Evolutionary conservation across 1,140 invertebrate genomes (phyloP), one percentile per base, ranked within the genome.

Genomic region (Oreohelix idahoensis): DNA sequence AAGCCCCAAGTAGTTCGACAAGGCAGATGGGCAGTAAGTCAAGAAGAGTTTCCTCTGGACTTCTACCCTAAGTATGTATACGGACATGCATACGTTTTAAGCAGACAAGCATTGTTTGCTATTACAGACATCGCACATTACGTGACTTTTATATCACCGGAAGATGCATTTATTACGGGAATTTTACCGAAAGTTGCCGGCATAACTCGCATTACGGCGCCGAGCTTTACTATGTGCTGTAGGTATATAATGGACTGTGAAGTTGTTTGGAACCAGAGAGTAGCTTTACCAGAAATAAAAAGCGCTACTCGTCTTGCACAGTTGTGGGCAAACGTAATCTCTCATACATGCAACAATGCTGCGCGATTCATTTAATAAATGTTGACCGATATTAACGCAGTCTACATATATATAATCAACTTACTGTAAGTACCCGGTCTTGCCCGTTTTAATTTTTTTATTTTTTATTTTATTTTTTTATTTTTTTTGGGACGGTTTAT

Each of bases 91-190:
- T 93, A 93, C 84, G 86, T 90, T 20, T 66, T 93, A 17, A 88
- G 88, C 20, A 86, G 87, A 5, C 77, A 85, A 29, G 49, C 90
- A 11, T 58, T 92, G 17, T 23, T 66, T 29, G 70, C 83, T 10
- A 70, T 93, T 32, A 87, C 89, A 74, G 15, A 85, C 15, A 84
- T 87, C 0, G 84, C 89, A 0, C 58, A 86, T 35, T 26, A 77
- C 42, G 66, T 83, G n/a, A 81, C 71, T 0, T 84, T 89, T 49
- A 71, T 92, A 15, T 85, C 86, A 1, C 85, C 92, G 1, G 92
- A 93, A 84, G 92, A 93, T 75, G 90, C 90, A 92, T 89, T 81
- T n/a, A n/a, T 84, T 92, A 0, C 92, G 91, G 92, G 89, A 0
- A 80, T 88, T 70, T 23, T 85, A 26, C 79, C 78, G 1, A 84